Percentiles rank a stretch among this genome's conserved stretches.
Conservation (phyloP, 2,888 invertebrate species). For the Shargacucullia verbasci region DNA sequence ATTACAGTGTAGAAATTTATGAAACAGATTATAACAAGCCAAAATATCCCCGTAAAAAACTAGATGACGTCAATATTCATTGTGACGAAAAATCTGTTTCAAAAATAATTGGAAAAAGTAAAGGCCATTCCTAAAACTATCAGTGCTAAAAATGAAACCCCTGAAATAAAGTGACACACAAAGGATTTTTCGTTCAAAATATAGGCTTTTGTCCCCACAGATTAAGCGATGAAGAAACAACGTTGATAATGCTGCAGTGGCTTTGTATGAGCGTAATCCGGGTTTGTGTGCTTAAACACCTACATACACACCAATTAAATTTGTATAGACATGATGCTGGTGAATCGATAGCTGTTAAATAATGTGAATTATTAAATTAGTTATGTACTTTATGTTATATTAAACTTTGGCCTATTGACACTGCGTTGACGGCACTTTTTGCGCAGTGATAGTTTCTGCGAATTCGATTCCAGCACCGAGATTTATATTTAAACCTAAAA, state of each 20-base stretch:
- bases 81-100: too few relatives aligned
- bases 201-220: conserved; percentile 42
- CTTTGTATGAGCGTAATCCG: conserved; percentile 55
- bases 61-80: too few relatives aligned
- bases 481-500: too few relatives aligned
- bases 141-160: conserved; percentile 6
- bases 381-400: too few relatives aligned
- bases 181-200: conserved; percentile 41
- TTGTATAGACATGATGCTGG: conserved; percentile 24
- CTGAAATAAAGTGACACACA: conserved; percentile 17
- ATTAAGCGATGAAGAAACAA: conserved; percentile 47
- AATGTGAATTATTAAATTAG: conserved; percentile 37
- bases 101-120: neutral
- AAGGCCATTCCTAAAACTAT: conserved; percentile 10
- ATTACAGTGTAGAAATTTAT: too few relatives aligned
- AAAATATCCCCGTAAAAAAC: too few relatives aligned
- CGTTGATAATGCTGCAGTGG: conserved; percentile 50
- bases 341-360: conserved; percentile 43
- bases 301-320: conserved; percentile 36
- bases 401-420: too few relatives aligned
- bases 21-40: too few relatives aligned
- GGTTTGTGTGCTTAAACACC: conserved; percentile 46
- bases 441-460: too few relatives aligned
- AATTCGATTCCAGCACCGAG: too few relatives aligned
- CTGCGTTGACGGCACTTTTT: too few relatives aligned